Evolutionary conservation across 2,797 vertebrate genomes (phyloP).

Genomic region (Xyrichtys novacula): DNA sequence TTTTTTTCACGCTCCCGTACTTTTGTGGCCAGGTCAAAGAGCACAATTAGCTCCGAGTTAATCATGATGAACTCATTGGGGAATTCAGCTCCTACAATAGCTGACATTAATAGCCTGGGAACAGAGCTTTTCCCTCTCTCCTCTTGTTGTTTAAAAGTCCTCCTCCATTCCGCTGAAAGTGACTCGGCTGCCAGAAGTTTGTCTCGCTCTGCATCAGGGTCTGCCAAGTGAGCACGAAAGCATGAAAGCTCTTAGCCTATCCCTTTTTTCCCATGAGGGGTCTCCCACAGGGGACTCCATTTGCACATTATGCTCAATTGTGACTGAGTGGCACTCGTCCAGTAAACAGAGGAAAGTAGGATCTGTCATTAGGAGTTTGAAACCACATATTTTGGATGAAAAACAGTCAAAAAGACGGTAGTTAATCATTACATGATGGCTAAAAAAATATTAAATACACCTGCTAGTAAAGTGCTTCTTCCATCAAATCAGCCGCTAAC

Average conservation of each 20-base stretch:
- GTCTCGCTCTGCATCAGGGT: conserved; percentile 62
- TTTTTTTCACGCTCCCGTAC: conserved; percentile 67
- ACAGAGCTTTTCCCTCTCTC: conserved; percentile 78
- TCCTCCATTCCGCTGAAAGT: conserved; percentile 69
- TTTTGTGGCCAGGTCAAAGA: conserved; percentile 78
- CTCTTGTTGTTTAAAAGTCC: conserved; percentile 68
- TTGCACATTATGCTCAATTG: conserved; percentile 32
- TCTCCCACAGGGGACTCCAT: conserved; percentile 49
- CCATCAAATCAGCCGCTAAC: too few species aligned
- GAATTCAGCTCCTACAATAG: conserved; percentile 81
- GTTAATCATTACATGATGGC: not conserved
- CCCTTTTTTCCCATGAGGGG: conserved; percentile 66
- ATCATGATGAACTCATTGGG: conserved; percentile 84
- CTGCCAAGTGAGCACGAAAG: conserved; percentile 68
- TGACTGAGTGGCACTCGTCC: conserved; percentile 40
- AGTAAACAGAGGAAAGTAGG: conserved; percentile 7
- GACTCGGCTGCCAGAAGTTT: conserved; percentile 69
- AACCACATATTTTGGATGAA: conserved; percentile 4
- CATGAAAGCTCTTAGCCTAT: conserved; percentile 62
- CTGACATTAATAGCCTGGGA: conserved; percentile 89
- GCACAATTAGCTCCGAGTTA: conserved; percentile 83
- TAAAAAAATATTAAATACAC: too few species aligned
- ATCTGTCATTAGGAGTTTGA: conserved; percentile 18
- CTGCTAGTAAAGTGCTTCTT: too few species aligned
- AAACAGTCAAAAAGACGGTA: not conserved